These are phyloP conservation scores for Esox lucius DNA, from an alignment of 2,797 vertebrate genomes.

Conservation along the genomic window DNA sequence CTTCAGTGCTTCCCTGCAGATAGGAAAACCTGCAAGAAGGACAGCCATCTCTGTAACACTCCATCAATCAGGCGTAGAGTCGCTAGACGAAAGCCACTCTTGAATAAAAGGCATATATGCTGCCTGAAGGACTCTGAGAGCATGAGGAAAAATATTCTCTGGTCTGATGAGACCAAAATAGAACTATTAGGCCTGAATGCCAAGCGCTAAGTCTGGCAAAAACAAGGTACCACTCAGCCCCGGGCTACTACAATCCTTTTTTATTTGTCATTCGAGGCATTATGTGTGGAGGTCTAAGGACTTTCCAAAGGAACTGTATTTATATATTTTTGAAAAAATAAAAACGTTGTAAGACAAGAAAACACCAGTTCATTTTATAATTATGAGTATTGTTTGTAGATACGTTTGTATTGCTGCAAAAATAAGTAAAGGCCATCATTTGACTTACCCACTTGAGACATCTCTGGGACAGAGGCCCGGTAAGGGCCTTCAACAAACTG, in stretches of 20 bases:
- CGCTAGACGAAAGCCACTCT: neutral
- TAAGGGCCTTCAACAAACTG: constrained; percentile 94
- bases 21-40: neutral
- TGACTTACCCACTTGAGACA: constrained; percentile 93
- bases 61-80: neutral
- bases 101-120: neutral
- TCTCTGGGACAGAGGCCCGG: constrained; percentile 91
- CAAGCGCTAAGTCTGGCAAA: neutral
- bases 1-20: neutral
- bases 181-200: neutral
- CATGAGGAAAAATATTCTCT: neutral
- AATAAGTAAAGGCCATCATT: constrained; percentile 5
- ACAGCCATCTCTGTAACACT: neutral
- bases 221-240: neutral
- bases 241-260: neutral
- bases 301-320: neutral
- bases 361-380: too few species aligned
- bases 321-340: neutral
- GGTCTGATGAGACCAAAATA: neutral
- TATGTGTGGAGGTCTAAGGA: too few species aligned
- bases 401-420: too few species aligned
- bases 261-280: neutral
- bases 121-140: neutral
- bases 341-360: neutral
- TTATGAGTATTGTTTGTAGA: too few species aligned